phyloP scores from a whole-genome alignment of 2,888 invertebrate species.

The Eupithecia dodoneata region DNA sequence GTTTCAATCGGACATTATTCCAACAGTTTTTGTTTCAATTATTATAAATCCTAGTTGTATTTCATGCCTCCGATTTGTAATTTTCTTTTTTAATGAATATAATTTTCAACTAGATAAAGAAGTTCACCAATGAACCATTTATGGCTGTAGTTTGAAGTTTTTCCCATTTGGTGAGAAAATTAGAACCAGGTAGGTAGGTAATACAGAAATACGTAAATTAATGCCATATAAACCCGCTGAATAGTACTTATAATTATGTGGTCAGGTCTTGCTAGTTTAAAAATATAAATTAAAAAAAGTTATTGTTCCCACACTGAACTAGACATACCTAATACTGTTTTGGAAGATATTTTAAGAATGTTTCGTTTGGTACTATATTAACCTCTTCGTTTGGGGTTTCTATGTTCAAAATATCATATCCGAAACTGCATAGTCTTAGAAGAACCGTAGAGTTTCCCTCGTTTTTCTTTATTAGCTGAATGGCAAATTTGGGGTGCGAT shows the following conservation, averaged over 20 bases:
- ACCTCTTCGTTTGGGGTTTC: neutral
- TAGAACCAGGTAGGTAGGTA: too few species aligned
- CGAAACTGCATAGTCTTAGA: neutral
- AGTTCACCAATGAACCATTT: neutral
- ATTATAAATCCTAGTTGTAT: too few species aligned
- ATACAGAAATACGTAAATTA: too few species aligned
- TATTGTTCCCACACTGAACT: neutral
- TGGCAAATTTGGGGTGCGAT: constrained; percentile 52
- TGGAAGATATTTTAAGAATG: neutral
- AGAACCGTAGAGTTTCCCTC: constrained; percentile 46
- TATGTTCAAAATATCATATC: neutral
- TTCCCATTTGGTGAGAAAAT: neutral
- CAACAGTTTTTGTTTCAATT: neutral
- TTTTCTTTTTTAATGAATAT: too few species aligned
- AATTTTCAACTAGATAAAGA: neutral
- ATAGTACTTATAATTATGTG: too few species aligned
- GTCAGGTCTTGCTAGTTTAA: too few species aligned
- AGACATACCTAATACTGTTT: neutral
- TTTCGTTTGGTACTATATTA: neutral
- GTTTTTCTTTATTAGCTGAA: constrained; percentile 61
- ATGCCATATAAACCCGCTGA: too few species aligned
- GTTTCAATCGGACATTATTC: neutral
- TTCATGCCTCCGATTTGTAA: too few species aligned
- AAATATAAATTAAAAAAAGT: too few species aligned
- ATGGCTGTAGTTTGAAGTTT: neutral